Conservation (phyloP, 2,888 invertebrate species). For the Eilema sororculum region DNA sequence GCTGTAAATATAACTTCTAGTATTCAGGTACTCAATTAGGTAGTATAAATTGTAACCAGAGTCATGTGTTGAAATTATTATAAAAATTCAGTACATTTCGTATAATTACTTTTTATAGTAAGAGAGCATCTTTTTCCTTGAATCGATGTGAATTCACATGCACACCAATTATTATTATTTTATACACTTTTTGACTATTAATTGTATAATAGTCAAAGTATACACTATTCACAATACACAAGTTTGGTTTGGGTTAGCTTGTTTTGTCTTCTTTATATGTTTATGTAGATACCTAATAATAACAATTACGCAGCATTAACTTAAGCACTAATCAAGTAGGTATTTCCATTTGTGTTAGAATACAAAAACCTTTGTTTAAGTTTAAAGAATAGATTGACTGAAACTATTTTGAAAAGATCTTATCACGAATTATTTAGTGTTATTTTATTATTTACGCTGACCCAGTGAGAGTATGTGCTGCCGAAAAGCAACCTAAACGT, state of each 20-base stretch:
- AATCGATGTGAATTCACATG: conserved; percentile 2
- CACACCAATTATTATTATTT: conserved; percentile 37
- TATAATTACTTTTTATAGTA: neutral
- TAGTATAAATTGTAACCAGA: neutral
- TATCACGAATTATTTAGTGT: too few species aligned
- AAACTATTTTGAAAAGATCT: neutral
- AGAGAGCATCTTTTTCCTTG: conserved; percentile 8
- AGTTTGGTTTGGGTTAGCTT: conserved; percentile 10
- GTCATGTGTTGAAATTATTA: too few species aligned
- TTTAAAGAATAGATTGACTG: neutral
- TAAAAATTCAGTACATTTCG: too few species aligned
- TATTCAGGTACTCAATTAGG: too few species aligned
- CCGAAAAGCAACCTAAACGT: too few species aligned
- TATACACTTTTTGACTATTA: conserved; percentile 6
- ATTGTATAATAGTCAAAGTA: too few species aligned
- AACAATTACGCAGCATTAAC: neutral
- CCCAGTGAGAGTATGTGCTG: too few species aligned
- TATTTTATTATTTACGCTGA: too few species aligned
- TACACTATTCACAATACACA: conserved; percentile 27
- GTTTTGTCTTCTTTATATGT: neutral
- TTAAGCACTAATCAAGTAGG: neutral
- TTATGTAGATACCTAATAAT: neutral
- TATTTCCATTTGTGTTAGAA: neutral
- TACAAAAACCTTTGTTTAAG: neutral
- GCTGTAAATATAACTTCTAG: neutral